Conservation (phyloP, 2,113 vertebrate species). For the Athene noctua region DNA sequence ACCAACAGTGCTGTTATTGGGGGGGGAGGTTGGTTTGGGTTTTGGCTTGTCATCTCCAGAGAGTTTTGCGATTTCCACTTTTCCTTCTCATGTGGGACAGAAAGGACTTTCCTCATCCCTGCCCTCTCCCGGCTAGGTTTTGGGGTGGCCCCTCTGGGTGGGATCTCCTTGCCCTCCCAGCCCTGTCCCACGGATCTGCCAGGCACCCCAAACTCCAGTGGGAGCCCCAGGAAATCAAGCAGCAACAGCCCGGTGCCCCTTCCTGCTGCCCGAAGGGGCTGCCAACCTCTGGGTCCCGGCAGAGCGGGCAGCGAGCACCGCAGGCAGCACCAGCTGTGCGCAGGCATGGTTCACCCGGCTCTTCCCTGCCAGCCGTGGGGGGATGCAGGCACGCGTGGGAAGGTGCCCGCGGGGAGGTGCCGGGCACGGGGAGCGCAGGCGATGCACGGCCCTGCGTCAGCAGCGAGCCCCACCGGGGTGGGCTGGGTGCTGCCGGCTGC, state of each 20-base stretch:
- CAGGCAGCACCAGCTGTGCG: neutral
- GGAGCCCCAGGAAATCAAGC: fast-evolving
- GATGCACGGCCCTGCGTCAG: neutral
- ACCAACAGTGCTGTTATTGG: neutral
- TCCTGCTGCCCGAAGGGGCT: fast-evolving
- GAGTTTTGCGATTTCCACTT: neutral
- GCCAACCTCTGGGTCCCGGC: neutral
- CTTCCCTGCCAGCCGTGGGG: neutral
- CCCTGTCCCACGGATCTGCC: neutral
- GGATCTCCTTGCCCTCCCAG: neutral
- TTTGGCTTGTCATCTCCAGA: neutral
- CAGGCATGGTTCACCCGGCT: neutral
- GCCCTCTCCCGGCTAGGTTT: neutral
- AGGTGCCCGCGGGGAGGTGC: neutral
- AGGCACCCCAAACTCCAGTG: neutral
- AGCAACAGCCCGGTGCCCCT: neutral
- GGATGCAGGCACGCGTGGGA: fast-evolving
- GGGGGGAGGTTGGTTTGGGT: neutral
- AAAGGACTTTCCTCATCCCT: neutral
- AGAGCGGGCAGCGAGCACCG: fast-evolving
- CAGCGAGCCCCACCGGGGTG: neutral
- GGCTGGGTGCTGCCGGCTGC: neutral
- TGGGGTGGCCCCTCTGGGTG: fast-evolving
- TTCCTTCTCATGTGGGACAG: fast-evolving
- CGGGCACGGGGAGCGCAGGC: fast-evolving